phyloP scores from a whole-genome alignment of 1,140 invertebrate species.

The Drosophila pruinosa region DNA sequence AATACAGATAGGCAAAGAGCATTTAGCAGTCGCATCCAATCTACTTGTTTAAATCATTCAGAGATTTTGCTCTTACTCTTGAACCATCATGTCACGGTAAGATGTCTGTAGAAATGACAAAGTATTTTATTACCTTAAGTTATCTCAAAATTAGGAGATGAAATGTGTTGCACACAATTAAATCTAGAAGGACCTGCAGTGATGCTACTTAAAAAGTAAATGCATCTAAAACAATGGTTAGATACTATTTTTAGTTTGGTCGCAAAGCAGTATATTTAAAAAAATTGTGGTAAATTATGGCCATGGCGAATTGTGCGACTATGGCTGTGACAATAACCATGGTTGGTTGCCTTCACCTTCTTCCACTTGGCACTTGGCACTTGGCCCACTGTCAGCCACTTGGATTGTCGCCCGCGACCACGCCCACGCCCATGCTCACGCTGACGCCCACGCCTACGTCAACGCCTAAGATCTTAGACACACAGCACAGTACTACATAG shows the following conservation, averaged over 20 bases:
- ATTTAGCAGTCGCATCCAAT: too few species aligned
- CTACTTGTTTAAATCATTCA: too few species aligned
- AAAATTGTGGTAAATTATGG: neutral
- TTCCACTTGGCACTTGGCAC: slow-evolving; percentile 17
- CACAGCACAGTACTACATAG: slow-evolving; percentile 10
- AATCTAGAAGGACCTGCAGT: neutral
- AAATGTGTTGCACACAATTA: neutral
- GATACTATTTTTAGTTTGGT: neutral
- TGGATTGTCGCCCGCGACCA: slow-evolving; percentile 9
- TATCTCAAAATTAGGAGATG: neutral
- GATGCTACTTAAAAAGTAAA: neutral
- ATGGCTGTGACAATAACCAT: slow-evolving; percentile 29
- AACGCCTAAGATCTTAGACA: slow-evolving; percentile 8
- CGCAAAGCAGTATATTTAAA: neutral
- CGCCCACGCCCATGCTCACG: slow-evolving; percentile 14
- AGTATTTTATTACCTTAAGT: neutral
- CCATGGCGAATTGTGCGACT: slow-evolving; percentile 18
- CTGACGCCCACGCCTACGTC: slow-evolving; percentile 21
- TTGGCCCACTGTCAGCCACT: slow-evolving; percentile 40
- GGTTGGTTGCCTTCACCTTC: slow-evolving; percentile 47
- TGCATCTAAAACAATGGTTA: neutral
- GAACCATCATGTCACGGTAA: too few species aligned
- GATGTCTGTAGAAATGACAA: neutral
- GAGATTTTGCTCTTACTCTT: too few species aligned
- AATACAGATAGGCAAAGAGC: too few species aligned